Evolutionary conservation across 1,140 invertebrate species (phyloP), one percentile per base, ranked within the genome.

Genomic region (Zaprionus ornatus): DNA sequence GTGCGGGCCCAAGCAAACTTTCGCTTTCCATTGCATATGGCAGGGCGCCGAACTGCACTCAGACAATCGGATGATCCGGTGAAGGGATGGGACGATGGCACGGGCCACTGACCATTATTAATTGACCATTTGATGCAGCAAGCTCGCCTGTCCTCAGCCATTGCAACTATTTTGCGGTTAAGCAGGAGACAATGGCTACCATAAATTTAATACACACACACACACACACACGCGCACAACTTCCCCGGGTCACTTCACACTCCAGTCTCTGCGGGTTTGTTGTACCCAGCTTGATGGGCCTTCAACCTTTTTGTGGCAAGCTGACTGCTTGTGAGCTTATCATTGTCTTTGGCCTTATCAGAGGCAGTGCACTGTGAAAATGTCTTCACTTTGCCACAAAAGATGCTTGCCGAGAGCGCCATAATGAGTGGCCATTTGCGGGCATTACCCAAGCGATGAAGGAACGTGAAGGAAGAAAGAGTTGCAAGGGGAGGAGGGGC

Each of bases 61-160:
- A 57, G 64, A 48, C 64, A 57, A 23, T 27, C n/a, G 17, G 9
- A 19, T 10, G 42, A 17, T 10, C 45, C 3, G 45, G 17, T 21
- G 17, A 48, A 9, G n/a, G 45, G n/a, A 9, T 19, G 45, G 9
- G 19, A 23, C 12, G 19, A n/a, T 12, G 3, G 45, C 1, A 35
- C 42, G 74, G 84, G 78, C 68, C 85, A 90, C 35, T 79, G 84
- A 88, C 81, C 85, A 90, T 90, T 81, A 88, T 84, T 90, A 88
- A 84, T 88, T 81, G 84, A 35, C 85, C 80, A 90, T 90, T 90
- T 78, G 64, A 29, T 90, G 84, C 84, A 88, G 85, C 80, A 17
- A 19, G 45, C 42, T 60, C 17, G 42, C 10, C 19, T 12, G 9
- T 23, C 19, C 29, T 69, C 68, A 52, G 37, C 67, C 67, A 64